A percentile compares a stretch with the other conserved stretches of the same genome.
Evolutionary conservation across 2,797 vertebrate species (phyloP).

Genomic region (Pipistrellus pipistrellus): DNA sequence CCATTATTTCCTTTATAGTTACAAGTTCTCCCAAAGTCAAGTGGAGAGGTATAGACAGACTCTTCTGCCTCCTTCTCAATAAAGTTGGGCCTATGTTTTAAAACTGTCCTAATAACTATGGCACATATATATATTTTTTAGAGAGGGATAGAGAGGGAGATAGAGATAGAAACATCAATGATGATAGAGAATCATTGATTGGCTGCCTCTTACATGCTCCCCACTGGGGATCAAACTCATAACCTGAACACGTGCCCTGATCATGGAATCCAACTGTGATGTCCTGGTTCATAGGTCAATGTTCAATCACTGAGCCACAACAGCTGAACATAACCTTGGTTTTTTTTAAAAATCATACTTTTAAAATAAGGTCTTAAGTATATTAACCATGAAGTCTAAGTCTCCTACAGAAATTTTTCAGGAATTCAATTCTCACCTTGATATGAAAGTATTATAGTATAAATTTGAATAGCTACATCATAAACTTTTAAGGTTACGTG

Average conservation of each 20-base stretch:
- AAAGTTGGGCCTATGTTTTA: background rate
- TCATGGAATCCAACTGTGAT: too few species aligned
- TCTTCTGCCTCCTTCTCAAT: background rate
- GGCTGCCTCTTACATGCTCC: too few species aligned
- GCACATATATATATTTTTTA: background rate
- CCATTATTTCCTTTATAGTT: background rate
- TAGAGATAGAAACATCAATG: too few species aligned
- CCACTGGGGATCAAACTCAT: too few species aligned
- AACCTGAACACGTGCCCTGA: too few species aligned
- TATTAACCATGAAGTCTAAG: background rate
- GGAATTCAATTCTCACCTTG: constrained; percentile 28
- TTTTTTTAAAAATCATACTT: background rate
- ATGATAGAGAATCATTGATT: too few species aligned
- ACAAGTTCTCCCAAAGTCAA: background rate
- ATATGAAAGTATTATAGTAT: background rate
- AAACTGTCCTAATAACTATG: background rate
- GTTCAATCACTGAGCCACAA: too few species aligned
- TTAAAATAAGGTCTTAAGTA: background rate
- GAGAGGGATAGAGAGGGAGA: too few species aligned
- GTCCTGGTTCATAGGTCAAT: too few species aligned
- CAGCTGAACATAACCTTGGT: background rate
- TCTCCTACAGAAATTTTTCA: background rate
- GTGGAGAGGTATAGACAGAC: background rate
- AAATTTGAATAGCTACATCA: background rate
- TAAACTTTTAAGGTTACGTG: background rate